Evolutionary conservation across 2,797 vertebrate species (phyloP), one percentile per base, ranked within the genome.

Genomic region (Nyctalus aviator): DNA sequence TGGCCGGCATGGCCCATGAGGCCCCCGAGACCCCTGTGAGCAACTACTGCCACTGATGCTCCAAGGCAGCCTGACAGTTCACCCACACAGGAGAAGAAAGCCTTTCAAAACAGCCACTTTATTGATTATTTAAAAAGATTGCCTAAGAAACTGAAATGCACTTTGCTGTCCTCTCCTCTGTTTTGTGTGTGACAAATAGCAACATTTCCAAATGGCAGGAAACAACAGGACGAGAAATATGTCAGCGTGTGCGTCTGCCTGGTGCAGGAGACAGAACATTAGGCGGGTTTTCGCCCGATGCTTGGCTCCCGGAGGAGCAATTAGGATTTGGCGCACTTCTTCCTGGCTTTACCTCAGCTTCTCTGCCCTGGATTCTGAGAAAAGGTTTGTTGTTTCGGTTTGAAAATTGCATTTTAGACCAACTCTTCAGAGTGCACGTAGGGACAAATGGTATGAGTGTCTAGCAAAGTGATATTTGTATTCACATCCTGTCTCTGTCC

Each of bases 301-400:
- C 88, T 71, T 78, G 15, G 94, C 94, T 97, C 96, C 88, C 75
- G 2, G 72, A 50, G 94, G 96, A 97, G 76, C 89, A 95, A 97
- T 97, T 98, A 97, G 88, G 94, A 96, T 97, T 96, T 97, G 97
- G 96, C 82, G 41, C 76, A 91, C 77, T 94, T 81, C 84, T 97
- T 94, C 25, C 77, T 95, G 93, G 79, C 3, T 3, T 81, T 84
- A 72, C 95, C 97, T 97, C 85, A 66, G 82, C 90, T 91, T 68
- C 95, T 96, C 95, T 96, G 95, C 71, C 90, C 94, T 82, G 59
- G 93, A 95, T 96, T 97, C 97, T 96, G 94, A 96, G 94, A 90
- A 90, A 91, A 86, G 95, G n/a, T 90, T 96, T 95, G 77, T 88
- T 97, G 84, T 89, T 97, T 96, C 68, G 30, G 90, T 95, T 93